Conservation (phyloP, 2,113 vertebrate genomes). For the Macquaria ambigua region DNA sequence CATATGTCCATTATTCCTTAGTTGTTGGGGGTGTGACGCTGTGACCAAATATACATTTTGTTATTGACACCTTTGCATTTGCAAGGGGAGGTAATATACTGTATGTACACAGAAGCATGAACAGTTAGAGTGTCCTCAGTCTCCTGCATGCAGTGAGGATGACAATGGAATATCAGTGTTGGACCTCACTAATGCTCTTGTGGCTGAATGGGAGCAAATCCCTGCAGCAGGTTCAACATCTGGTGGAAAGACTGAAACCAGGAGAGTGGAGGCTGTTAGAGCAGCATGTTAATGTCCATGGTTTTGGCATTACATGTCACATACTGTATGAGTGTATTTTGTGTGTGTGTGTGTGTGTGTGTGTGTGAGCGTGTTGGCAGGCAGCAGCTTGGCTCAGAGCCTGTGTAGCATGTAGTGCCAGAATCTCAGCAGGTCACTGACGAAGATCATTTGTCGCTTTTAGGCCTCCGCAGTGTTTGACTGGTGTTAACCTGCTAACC, state of each 20-base stretch:
- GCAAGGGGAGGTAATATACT: no score
- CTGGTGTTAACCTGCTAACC: constrained; percentile 39
- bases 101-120: no score
- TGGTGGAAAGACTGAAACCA: background rate
- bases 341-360: background rate
- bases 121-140: no score
- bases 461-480: constrained; percentile 12
- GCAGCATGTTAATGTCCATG: constrained; percentile 7
- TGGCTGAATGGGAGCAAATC: no score
- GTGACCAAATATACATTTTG: no score
- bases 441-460: constrained; percentile 57
- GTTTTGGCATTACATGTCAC: constrained; percentile 1
- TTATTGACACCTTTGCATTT: no score
- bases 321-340: background rate
- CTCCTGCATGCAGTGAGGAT: no score
- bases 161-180: background rate
- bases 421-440: constrained; percentile 49
- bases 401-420: constrained; percentile 35
- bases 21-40: no score
- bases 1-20: no score
- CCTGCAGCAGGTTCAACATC: background rate
- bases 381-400: constrained; percentile 42
- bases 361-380: constrained; percentile 11
- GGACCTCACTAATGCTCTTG: no score
- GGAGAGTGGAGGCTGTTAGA: background rate